Evolutionary conservation across 2,113 vertebrate species (phyloP), one percentile per base, ranked within the genome.

Genomic region (Enhydra lutris): DNA sequence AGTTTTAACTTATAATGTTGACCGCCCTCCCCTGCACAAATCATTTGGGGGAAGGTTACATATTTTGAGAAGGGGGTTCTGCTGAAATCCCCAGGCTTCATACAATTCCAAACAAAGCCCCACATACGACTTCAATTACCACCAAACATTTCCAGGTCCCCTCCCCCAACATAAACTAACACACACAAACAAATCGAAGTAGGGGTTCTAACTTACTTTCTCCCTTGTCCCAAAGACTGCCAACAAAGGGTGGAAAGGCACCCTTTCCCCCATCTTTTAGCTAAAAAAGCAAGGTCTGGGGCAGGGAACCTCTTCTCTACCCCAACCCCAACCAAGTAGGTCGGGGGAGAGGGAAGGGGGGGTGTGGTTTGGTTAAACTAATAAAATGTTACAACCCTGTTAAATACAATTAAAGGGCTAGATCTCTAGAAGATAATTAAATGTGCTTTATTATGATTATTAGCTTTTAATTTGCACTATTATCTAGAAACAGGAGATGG

Each of bases 331-430:
- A 92, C 67, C 71, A 79, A 88, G 36, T 24, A 89, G 73, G 93
- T 71, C 20, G 15, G 69, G 47, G 42, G 23, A 39, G 78, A 63
- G 23, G 29, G 36, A 23, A 84, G 73, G 57, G 94, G 88, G 80
- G 95, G 84, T 78, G 94, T 94, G 95, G 95, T 96, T 98, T 97
- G 97, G 95, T 98, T 89, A 96, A 97, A 96, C 97, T 95, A 97
- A 97, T 98, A 98, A 98, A 97, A 96, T 52, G 96, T 98, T 98
- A 98, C 96, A 98, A 96, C 97, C 96, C 97, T 86, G 96, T 98
- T 98, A 98, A 98, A 97, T 91, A 95, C 98, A 98, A 98, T 98
- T 97, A 98, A 97, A 98, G 97, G 94, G 97, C 93, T 98, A 97
- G 94, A 97, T 97, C 94, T 95, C 97, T 94, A 61, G 21, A 97